Evolutionary conservation across 30 jellyfish, hydroid and myxozoan genomes (phyloP).

Genomic region (Aurelia aurita complex sp. Pacific): DNA sequence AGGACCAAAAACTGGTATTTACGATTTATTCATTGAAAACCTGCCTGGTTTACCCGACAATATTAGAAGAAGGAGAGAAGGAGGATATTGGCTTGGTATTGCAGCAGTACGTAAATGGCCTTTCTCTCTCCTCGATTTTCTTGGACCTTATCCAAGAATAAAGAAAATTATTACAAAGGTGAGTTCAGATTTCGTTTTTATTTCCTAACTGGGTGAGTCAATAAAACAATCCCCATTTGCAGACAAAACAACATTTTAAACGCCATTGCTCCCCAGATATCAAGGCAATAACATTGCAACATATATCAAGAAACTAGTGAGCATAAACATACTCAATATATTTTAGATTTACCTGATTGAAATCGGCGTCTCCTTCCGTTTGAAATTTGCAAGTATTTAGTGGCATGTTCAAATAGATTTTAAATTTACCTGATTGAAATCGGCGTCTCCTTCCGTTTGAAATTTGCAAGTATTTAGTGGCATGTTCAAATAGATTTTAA

Average conservation of each 20-base stretch:
- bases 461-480: too few species aligned
- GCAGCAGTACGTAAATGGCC: constrained; percentile 97
- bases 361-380: too few species aligned
- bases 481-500: too few species aligned
- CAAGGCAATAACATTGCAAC: too few species aligned
- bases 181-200: background rate
- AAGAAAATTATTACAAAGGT: constrained; percentile 87
- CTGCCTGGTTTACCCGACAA: constrained; percentile 98
- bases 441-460: too few species aligned
- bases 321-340: too few species aligned
- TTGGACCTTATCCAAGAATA: constrained; percentile 89
- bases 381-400: too few species aligned
- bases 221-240: background rate
- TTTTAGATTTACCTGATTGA: too few species aligned
- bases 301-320: too few species aligned
- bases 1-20: constrained; percentile 90
- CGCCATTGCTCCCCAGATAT: too few species aligned
- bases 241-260: background rate
- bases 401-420: too few species aligned
- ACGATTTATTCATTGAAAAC: constrained; percentile 88
- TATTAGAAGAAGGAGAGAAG: constrained; percentile 73
- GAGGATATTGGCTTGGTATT: constrained; percentile 98
- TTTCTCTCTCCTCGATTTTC: constrained; percentile 81
- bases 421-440: too few species aligned
- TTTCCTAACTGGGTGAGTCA: background rate